Base-by-base conservation (phyloP, 2,888 invertebrate genomes). In the Luperina testacea region DNA sequence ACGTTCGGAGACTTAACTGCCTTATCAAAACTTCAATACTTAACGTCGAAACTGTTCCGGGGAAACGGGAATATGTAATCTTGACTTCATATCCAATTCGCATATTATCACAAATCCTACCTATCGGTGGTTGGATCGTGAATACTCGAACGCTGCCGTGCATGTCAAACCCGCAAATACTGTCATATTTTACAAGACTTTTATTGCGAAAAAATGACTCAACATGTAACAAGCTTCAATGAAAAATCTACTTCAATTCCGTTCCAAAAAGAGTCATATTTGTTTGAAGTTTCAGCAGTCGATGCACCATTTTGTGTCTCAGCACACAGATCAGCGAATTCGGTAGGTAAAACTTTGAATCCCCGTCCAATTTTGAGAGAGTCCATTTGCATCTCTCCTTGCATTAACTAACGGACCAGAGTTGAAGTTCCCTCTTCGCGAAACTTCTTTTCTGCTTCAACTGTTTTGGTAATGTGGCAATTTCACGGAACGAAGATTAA, bases 371-470 rank as follows among this genome's bases (percentile, higher is more conserved):
- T 95, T 95, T 95, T 87, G 91, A 90, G 91, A 92, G 90, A 90
- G 91, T 91, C 91, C 92, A 95, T 95, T 95, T 96, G 94, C 94
- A 95, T 95, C 91, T 94, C 93, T 93, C 91, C 91, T 90, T 91
- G 89, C 90, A 91, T 93, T 93, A 94, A 92, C 88, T 91, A 91
- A 94, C 90, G 90, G 87, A 89, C 88, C 80, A 86, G 78, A 78
- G 84, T 88, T 74, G 82, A 92, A 91, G 88, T 90, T 92, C 89
- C 79, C 80, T 87, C 82, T 88, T 90, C 71, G 82, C 82, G 75
- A 88, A 90, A 90, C 87, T 87, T 90, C 86, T 88, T 89, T 87
- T 88, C 75, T 80, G 80, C 84, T 89, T 88, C 76, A 87, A 88
- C 85, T 82, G 88, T 80, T 89, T 86, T 72, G 75, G 78, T 84